These are phyloP conservation scores for Gymnobelideus leadbeateri DNA, from an alignment of 2,113 vertebrate genomes.

Conservation along the genomic window DNA sequence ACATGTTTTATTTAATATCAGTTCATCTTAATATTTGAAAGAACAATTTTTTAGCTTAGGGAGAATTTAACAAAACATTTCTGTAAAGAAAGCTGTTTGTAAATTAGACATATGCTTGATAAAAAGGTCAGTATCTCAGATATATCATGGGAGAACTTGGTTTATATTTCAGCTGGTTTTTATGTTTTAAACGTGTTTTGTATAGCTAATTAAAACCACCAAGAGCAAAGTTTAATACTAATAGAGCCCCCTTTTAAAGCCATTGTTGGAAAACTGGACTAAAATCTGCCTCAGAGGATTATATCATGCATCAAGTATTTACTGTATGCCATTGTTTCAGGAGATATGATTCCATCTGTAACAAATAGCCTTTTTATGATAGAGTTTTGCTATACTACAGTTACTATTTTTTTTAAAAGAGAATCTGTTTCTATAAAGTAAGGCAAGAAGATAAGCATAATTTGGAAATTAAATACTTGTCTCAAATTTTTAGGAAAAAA, in stretches of 20 bases:
- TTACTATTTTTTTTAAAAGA: neutral
- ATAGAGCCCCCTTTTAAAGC: neutral
- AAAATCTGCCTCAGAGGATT: neutral
- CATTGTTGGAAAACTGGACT: neutral
- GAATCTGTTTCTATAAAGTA: neutral
- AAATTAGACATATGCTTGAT: slow-evolving; percentile 1
- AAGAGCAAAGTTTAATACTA: neutral
- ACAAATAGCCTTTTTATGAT: neutral
- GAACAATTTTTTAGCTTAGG: neutral
- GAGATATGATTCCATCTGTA: neutral
- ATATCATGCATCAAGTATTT: neutral
- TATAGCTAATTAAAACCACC: slow-evolving; percentile 21
- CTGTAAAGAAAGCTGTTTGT: slow-evolving; percentile 42
- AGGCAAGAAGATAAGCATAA: neutral
- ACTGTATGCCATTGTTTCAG: neutral
- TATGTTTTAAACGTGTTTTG: slow-evolving; percentile 33
- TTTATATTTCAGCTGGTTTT: slow-evolving; percentile 32
- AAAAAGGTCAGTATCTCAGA: neutral
- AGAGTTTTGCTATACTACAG: neutral
- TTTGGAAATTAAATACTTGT: slow-evolving; percentile 13
- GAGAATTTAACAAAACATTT: slow-evolving; percentile 39
- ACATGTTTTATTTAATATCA: slow-evolving; percentile 46
- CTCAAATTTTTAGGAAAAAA: neutral
- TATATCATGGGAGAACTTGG: neutral
- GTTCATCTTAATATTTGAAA: slow-evolving; percentile 63